phyloP scores from a whole-genome alignment of 2,888 invertebrate genomes.

The Tipula unca region DNA sequence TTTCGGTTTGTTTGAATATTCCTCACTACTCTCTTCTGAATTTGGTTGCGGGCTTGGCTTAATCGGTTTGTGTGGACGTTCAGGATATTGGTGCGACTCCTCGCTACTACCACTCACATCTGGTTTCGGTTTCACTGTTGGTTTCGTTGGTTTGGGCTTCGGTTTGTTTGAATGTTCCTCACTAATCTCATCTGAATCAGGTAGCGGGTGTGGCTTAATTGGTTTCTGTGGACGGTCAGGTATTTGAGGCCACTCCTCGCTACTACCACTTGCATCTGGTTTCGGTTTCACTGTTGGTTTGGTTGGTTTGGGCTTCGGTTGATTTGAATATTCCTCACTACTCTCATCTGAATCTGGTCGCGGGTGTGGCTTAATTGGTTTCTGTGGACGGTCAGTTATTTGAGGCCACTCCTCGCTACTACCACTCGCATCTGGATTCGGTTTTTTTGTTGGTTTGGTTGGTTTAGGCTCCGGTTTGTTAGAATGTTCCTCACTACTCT shows the following conservation, averaged over 20 bases:
- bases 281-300: background rate
- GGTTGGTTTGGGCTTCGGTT: background rate
- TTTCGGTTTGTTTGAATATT: background rate
- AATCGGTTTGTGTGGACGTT: background rate
- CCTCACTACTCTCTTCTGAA: no score
- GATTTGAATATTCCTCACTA: background rate
- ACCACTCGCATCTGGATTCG: background rate
- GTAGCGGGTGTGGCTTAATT: background rate
- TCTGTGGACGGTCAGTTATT: background rate
- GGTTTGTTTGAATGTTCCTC: no score
- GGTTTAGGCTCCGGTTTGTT: no score
- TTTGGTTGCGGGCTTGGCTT: background rate
- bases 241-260: background rate
- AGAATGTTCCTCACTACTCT: background rate
- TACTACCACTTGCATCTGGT: background rate
- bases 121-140: no score
- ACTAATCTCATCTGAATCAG: background rate
- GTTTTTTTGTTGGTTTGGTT: no score
- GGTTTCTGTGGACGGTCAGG: background rate
- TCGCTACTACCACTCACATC: background rate
- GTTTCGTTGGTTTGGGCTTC: no score
- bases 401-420: background rate
- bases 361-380: background rate
- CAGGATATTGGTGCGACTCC: background rate
- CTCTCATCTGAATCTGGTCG: background rate